Evolutionary conservation across 2,888 invertebrate species (phyloP), one percentile per base, ranked within the genome.

Genomic region (Octodonta nipae): DNA sequence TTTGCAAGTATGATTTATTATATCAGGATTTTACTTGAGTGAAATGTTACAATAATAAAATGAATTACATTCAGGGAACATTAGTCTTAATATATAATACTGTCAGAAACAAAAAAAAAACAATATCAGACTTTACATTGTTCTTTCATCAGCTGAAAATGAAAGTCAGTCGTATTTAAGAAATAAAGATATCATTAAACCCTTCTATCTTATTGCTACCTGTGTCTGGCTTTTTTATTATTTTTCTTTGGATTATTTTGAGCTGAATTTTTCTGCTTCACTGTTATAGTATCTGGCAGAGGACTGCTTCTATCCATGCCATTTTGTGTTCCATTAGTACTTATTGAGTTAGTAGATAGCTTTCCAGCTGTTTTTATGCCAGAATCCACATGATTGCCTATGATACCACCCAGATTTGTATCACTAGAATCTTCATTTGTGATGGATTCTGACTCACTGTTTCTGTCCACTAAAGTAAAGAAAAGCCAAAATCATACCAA

Each of bases 391-490:
- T 61, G 54, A 40, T 60, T 61, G 13, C 62, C 53, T 53, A 66
- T 31, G 55, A 55, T 40, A 58, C 67, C 61, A 58, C 67, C 61
- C 61, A 70, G 47, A 53, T 68, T 54, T 51, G 62, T 71, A 57
- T 80, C 73, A 51, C 75, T 73, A 38, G 77, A 74, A 62, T 81
- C 74, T 60, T 82, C 75, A 65, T 75, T 75, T 35, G 80, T 82
- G 58, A 85, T 83, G 8, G 86, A 86, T 64, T 87, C 87, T 26
- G 84, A 82, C 64, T 87, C 87, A 62, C 86, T 87, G 54, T 83
- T 79, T 51, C 81, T 73, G 57, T 85, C 85, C 66, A 77, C 82
- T 83, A n/a, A n/a, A n/a, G n/a, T n/a, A n/a, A n/a, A n/a, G n/a
- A n/a, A n/a, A n/a, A n/a, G n/a, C n/a, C n/a, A n/a, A n/a, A n/a